phyloP scores from a whole-genome alignment of 2,888 invertebrate genomes.

The Scaptomyza tumidula region DNA sequence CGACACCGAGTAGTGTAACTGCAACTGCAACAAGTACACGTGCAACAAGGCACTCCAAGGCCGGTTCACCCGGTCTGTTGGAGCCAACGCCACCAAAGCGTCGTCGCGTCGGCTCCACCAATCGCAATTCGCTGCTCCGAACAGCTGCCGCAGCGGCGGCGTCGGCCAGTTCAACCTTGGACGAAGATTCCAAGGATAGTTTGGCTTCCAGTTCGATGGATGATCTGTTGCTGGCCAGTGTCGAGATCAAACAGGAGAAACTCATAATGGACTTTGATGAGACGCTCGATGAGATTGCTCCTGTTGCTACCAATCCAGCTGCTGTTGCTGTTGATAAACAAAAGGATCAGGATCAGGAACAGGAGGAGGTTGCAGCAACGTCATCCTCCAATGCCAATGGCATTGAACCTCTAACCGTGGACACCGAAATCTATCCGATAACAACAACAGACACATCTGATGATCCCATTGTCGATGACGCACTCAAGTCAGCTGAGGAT shows the following conservation, averaged over 20 bases:
- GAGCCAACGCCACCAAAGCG: constrained; percentile 52
- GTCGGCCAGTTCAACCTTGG: constrained; percentile 41
- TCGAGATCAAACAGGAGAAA: constrained; percentile 78
- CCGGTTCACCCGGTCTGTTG: constrained; percentile 68
- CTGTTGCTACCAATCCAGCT: neutral
- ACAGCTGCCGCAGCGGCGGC: constrained; percentile 39
- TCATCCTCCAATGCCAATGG: constrained; percentile 43
- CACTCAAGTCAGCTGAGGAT: neutral
- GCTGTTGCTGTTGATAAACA: neutral
- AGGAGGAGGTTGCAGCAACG: neutral
- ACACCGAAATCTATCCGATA: constrained; percentile 45
- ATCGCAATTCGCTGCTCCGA: constrained; percentile 30
- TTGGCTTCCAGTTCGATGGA: constrained; percentile 79
- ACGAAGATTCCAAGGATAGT: constrained; percentile 83
- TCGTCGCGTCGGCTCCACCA: constrained; percentile 55
- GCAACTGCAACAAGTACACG: constrained; percentile 62
- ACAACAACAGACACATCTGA: neutral
- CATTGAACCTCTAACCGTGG: constrained; percentile 68
- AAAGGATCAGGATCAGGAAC: too few relatives aligned
- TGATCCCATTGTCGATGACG: neutral
- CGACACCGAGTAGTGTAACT: constrained; percentile 21
- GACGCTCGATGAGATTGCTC: constrained; percentile 23
- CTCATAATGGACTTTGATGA: constrained; percentile 62
- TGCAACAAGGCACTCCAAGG: constrained; percentile 73
- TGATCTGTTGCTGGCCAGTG: constrained; percentile 70